These are phyloP conservation scores for Ichneumon xanthorius DNA, from an alignment of 2,888 invertebrate species.

Conservation along the genomic window DNA sequence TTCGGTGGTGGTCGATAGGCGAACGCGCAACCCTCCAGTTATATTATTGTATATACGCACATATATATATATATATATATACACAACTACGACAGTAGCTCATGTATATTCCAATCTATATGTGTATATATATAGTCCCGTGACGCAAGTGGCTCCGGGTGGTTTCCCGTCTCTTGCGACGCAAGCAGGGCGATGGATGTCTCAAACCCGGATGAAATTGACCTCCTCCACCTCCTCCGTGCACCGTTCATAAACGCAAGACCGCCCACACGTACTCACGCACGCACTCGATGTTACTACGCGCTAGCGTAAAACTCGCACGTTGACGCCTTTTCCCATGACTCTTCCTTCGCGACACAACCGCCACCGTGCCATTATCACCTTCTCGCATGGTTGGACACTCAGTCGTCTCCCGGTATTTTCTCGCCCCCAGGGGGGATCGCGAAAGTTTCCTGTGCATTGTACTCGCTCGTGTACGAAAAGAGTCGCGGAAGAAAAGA, in stretches of 20 bases:
- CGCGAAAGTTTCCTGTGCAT: slow-evolving; percentile 41
- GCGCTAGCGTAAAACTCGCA: slow-evolving; percentile 53
- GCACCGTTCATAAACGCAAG: background rate
- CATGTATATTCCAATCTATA: background rate
- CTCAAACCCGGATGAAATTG: slow-evolving; percentile 30
- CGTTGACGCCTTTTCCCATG: slow-evolving; percentile 65
- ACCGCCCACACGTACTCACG: background rate
- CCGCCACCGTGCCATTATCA: slow-evolving; percentile 51
- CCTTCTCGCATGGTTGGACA: slow-evolving; percentile 63
- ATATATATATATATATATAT: too few relatives aligned
- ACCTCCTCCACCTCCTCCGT: slow-evolving; percentile 11
- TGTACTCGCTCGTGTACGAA: slow-evolving; percentile 17
- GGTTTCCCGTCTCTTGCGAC: slow-evolving; percentile 28
- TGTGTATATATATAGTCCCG: slow-evolving; percentile 14
- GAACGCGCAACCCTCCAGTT: background rate
- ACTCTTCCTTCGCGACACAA: slow-evolving; percentile 52
- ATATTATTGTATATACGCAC: background rate
- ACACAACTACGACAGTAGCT: background rate
- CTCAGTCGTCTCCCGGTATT: slow-evolving; percentile 40
- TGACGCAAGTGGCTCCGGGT: slow-evolving; percentile 49
- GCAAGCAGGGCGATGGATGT: slow-evolving; percentile 12
- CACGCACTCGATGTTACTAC: slow-evolving; percentile 4
- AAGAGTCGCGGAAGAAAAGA: background rate
- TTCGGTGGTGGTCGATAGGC: background rate
- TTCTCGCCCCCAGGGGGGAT: background rate